A percentile compares a stretch with the other conserved stretches of the same genome.
These are phyloP conservation scores for Dryomyza anilis DNA, from an alignment of 2,888 invertebrate genomes.

Conservation along the genomic window DNA sequence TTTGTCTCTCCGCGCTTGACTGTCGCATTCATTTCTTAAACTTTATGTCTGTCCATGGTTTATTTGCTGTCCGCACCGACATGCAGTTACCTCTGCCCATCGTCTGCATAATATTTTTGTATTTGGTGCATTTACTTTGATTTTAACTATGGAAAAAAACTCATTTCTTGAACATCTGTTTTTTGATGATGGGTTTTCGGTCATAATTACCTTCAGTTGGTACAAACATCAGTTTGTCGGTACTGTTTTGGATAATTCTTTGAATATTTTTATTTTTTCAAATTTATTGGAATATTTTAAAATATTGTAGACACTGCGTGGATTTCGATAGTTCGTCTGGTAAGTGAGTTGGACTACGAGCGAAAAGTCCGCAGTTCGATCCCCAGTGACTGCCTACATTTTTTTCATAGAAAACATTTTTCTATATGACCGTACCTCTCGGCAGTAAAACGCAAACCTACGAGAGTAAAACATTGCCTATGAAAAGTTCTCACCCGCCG, in stretches of 20 bases:
- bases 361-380: too few species aligned
- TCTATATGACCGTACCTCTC: too few species aligned
- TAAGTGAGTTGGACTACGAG: too few species aligned
- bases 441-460: too few species aligned
- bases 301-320: too few species aligned
- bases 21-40: background rate
- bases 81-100: conserved; percentile 36
- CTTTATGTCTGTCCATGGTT: conserved; percentile 18
- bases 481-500: too few species aligned
- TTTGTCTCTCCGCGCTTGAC: conserved; percentile 9
- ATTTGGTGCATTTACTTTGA: background rate
- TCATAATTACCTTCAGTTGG: conserved; percentile 32
- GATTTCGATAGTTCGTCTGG: too few species aligned
- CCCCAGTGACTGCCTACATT: too few species aligned
- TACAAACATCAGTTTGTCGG: conserved; percentile 15
- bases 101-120: conserved; percentile 20
- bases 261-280: conserved; percentile 14
- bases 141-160: background rate
- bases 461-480: too few species aligned
- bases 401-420: too few species aligned
- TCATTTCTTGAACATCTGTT: background rate
- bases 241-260: background rate
- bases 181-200: conserved; percentile 10
- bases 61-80: conserved; percentile 32
- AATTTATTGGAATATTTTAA: too few species aligned